phyloP scores from a whole-genome alignment of 2,888 invertebrate species.

The Tetramorium bicarinatum region DNA sequence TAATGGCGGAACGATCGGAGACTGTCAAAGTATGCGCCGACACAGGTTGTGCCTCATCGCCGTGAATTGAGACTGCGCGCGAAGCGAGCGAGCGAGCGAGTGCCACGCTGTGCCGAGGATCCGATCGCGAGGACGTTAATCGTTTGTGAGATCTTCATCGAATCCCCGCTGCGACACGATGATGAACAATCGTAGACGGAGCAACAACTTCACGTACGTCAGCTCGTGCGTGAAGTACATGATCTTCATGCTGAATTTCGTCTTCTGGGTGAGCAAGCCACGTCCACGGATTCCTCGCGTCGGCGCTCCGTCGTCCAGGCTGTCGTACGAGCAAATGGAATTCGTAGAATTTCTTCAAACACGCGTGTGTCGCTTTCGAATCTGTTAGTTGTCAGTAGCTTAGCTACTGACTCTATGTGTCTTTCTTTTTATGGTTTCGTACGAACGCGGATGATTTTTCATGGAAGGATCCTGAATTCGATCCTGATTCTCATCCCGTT shows the following conservation, averaged over 20 bases:
- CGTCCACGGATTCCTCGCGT: not conserved
- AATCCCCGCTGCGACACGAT: conserved; percentile 45
- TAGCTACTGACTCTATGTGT: too few relatives aligned
- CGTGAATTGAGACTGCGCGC: not conserved
- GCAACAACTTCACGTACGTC: conserved; percentile 92
- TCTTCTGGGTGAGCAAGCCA: conserved; percentile 93
- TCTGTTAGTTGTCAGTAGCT: not conserved
- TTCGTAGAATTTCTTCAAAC: not conserved
- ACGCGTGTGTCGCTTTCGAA: not conserved
- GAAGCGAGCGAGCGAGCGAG: not conserved
- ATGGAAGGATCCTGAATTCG: too few relatives aligned
- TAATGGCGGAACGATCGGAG: conserved; percentile 73
- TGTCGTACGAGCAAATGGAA: not conserved
- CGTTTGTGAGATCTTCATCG: not conserved
- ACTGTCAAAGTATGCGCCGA: conserved; percentile 74
- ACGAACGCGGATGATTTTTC: too few relatives aligned
- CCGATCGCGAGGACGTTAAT: not conserved
- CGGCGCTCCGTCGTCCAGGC: not conserved
- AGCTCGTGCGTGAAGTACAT: conserved; percentile 96
- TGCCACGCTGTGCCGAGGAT: not conserved
- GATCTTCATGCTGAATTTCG: conserved; percentile 95
- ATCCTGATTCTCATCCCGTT: too few relatives aligned
- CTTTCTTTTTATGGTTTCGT: not conserved
- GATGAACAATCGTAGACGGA: conserved; percentile 88
- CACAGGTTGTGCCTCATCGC: not conserved